phyloP scores from a whole-genome alignment of 2,113 vertebrate species.

The Amphiprion percula region DNA sequence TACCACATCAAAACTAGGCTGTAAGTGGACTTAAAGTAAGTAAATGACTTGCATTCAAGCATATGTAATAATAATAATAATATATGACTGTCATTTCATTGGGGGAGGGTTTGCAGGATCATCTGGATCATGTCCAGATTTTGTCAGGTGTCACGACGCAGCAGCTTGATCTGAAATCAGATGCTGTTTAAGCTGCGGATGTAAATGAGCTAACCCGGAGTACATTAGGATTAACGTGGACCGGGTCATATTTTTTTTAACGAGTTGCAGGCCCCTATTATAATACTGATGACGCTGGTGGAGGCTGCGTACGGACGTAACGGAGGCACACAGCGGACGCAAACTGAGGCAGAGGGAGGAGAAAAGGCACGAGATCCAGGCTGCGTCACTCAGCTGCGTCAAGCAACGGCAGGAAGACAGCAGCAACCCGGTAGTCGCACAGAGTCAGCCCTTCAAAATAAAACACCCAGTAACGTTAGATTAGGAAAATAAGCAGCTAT shows the following conservation, averaged over 20 bases:
- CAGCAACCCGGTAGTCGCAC: neutral
- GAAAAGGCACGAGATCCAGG: conserved; percentile 65
- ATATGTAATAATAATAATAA: neutral
- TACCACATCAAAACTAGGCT: neutral
- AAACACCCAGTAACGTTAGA: accelerated
- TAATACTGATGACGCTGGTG: conserved; percentile 76
- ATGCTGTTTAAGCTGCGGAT: neutral
- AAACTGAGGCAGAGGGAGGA: conserved; percentile 73
- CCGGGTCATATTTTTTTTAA: conserved; percentile 56
- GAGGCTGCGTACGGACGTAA: conserved; percentile 79
- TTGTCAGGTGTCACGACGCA: neutral
- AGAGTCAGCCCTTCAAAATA: conserved; percentile 7
- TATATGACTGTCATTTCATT: neutral
- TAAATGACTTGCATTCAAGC: neutral
- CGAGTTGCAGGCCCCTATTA: conserved; percentile 59
- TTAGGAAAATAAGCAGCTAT: neutral
- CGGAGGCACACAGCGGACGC: conserved; percentile 78
- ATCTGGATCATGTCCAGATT: neutral
- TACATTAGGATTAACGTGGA: conserved; percentile 30
- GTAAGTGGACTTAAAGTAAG: neutral
- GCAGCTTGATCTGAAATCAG: conserved; percentile 3
- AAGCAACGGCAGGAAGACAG: neutral
- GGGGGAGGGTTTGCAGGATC: neutral
- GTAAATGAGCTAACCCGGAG: neutral
- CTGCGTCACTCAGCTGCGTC: conserved; percentile 61